Base-by-base conservation (phyloP, 1,140 invertebrate genomes). In the Oreohelix idahoensis region DNA sequence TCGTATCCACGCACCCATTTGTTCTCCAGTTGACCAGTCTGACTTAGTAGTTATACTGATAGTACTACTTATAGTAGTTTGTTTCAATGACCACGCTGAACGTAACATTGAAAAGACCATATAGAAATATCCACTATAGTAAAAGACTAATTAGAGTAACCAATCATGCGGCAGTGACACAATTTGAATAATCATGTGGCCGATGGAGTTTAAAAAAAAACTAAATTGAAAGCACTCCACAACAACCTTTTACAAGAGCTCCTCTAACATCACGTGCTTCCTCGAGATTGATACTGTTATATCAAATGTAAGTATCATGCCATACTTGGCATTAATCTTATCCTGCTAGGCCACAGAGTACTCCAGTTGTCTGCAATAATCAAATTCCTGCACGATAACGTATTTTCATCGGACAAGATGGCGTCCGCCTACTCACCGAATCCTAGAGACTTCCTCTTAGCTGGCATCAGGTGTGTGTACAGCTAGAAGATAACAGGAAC, bases 371-470 rank as follows among this genome's bases (percentile, higher is more conserved):
- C 63, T 66, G 5, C n/a, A 66, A 66, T 8, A 32, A 66, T 35
- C 63, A 35, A 29, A 66, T 66, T 66, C 63, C 63, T 8, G 8
- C 0, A 29, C 2, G 63, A 66, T 66, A 66, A 35, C n/a, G 17
- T 32, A 66, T 35, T 32, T 58, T 35, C 63, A 66, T 66, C n/a
- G 63, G 63, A 66, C 63, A 66, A 66, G 63, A 66, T 66, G 63
- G 63, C 63, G 63, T 66, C 63, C 63, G 29, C 63, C 63, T 66
- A 32, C n/a, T 32, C 5, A 17, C 17, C 5, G 1, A 5, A 35
- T 66, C 32, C n/a, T 35, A 23, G 10, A 58, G 26, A 58, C 53
- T 10, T n/a, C 4, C 17, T 23, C 15, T 20, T 4, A 2, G 23
- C 17, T 23, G 10, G 26, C 17, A 32, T 29, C n/a, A 66, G 63